These are phyloP conservation scores for Bombycilla garrulus DNA, from an alignment of 2,113 vertebrate genomes.

Conservation along the genomic window DNA sequence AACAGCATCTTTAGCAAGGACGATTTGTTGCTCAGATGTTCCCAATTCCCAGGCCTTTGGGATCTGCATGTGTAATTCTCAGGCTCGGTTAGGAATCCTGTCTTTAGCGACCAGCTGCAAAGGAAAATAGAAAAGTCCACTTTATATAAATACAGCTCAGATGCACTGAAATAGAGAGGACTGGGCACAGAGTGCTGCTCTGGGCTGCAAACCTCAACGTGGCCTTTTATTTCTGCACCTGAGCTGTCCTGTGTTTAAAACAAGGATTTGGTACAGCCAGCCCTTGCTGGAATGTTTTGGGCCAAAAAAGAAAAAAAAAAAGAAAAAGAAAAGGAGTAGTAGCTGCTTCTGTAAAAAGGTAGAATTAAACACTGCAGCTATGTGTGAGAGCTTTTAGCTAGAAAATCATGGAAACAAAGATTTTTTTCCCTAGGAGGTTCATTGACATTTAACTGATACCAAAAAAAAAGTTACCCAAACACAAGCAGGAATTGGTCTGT, in stretches of 20 bases:
- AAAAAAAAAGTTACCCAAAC: not conserved
- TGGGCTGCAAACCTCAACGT: not conserved
- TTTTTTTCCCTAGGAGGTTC: not conserved
- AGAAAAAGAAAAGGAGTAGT: not conserved
- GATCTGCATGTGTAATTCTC: slow-evolving; percentile 50
- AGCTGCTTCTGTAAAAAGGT: not conserved
- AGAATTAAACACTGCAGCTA: not conserved
- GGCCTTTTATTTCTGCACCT: not conserved
- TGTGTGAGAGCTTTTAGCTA: not conserved
- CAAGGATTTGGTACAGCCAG: not conserved
- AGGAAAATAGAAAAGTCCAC: not conserved
- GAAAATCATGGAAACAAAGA: not conserved
- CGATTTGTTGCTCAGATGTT: slow-evolving; percentile 56
- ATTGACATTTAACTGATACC: not conserved
- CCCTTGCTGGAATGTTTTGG: not conserved
- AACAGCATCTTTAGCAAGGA: slow-evolving; percentile 4
- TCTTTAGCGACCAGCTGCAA: slow-evolving; percentile 8
- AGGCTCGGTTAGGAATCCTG: slow-evolving; percentile 14
- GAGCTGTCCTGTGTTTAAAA: not conserved
- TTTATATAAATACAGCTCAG: not conserved
- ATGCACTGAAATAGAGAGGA: not conserved
- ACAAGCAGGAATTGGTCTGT: not conserved
- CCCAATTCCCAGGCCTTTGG: not conserved
- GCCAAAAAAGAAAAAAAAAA: not conserved
- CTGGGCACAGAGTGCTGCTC: not conserved